Percentiles rank a stretch among this genome's conserved stretches.
Evolutionary conservation across 2,113 vertebrate species (phyloP).

Genomic region (Engystomops pustulosus): DNA sequence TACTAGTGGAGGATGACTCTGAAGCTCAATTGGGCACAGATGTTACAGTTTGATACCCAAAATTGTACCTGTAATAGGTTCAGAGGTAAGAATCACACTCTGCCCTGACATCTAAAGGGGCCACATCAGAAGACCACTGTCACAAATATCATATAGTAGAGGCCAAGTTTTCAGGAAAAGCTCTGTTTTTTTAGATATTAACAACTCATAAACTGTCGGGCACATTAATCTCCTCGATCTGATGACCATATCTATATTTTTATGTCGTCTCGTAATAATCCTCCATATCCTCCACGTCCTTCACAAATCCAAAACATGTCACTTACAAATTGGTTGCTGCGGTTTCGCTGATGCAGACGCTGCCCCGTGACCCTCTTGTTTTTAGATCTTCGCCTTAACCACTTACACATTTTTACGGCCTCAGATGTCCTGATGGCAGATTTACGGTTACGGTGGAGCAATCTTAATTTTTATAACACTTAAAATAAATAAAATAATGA

Average conservation of each 20-base stretch:
- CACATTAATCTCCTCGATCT: not conserved
- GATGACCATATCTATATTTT: not conserved
- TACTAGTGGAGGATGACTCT: too few relatives aligned
- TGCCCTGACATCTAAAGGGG: too few relatives aligned
- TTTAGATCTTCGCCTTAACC: conserved; percentile 26
- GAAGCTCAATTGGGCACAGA: too few relatives aligned
- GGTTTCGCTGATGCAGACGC: conserved; percentile 24
- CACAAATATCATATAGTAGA: too few relatives aligned
- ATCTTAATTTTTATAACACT: conserved; percentile 28
- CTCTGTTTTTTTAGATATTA: too few relatives aligned
- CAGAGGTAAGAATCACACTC: too few relatives aligned
- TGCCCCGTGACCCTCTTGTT: conserved; percentile 22
- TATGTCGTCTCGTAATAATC: not conserved
- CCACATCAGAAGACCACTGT: too few relatives aligned
- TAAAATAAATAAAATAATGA: conserved; percentile 41
- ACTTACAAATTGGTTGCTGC: not conserved
- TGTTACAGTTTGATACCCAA: too few relatives aligned
- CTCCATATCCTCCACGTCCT: not conserved
- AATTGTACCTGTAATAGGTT: too few relatives aligned
- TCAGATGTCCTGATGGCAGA: not conserved
- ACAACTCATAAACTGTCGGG: not conserved
- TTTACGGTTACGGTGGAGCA: conserved; percentile 22
- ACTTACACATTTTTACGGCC: conserved; percentile 20
- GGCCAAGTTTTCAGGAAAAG: too few relatives aligned
- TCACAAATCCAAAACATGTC: not conserved